A percentile compares a stretch with the other conserved stretches of the same genome.
Conservation (phyloP, 1,140 invertebrate genomes). For the Cataglyphis hispanica region DNA sequence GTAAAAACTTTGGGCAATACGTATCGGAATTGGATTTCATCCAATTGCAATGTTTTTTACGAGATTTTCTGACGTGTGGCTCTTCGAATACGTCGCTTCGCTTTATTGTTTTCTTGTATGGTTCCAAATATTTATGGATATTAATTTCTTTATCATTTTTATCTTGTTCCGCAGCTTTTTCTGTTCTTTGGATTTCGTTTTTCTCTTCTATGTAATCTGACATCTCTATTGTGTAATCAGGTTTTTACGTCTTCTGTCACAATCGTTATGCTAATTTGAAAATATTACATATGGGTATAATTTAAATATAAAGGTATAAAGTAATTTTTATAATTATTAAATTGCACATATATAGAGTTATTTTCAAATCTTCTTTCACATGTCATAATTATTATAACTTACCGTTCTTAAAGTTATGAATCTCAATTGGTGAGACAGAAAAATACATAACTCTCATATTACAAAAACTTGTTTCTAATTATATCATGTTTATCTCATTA, state of each 20-base stretch:
- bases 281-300: not conserved
- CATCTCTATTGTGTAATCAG: not conserved
- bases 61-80: not conserved
- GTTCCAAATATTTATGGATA: not conserved
- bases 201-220: not conserved
- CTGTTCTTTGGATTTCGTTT: not conserved
- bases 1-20: not conserved
- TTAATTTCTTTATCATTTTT: conserved; percentile 23
- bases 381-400: not conserved
- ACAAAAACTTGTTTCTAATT: not conserved
- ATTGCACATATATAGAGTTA: not conserved
- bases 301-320: conserved; percentile 2
- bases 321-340: not conserved
- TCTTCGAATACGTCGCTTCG: not conserved
- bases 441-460: not conserved
- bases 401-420: not conserved
- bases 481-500: not conserved
- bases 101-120: not conserved
- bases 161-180: not conserved
- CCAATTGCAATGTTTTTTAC: conserved; percentile 40
- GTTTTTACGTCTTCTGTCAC: not conserved
- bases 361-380: not conserved
- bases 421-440: not conserved
- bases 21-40: conserved; percentile 15
- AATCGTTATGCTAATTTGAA: not conserved